Percentiles rank a stretch among this genome's conserved stretches.
Conservation (phyloP, 1,140 invertebrate species). For the Wiebesia pumilae region DNA sequence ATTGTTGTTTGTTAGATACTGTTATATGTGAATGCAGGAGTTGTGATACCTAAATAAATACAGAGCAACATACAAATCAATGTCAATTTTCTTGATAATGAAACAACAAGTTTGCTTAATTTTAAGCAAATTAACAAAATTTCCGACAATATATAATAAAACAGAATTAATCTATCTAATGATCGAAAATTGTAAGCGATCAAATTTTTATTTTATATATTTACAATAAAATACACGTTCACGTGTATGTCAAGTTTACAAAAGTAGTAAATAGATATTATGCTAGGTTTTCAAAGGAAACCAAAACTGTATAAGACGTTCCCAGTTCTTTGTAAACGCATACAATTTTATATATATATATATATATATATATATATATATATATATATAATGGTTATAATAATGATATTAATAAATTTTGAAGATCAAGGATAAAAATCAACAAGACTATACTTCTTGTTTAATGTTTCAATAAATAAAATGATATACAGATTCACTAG, state of each 20-base stretch:
- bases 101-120: slow-evolving; percentile 55
- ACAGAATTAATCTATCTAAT: slow-evolving; percentile 43
- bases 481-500: slow-evolving; percentile 19
- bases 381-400: not conserved
- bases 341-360: slow-evolving; percentile 19
- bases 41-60: slow-evolving; percentile 39
- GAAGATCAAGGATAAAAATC: slow-evolving; percentile 41
- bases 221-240: slow-evolving; percentile 51
- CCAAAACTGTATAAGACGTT: slow-evolving; percentile 14
- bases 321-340: slow-evolving; percentile 22
- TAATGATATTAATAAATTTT: slow-evolving; percentile 39
- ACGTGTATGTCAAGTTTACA: slow-evolving; percentile 52
- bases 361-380: too few species aligned
- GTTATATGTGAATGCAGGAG: slow-evolving; percentile 24
- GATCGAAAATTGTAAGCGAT: slow-evolving; percentile 30
- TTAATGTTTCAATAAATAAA: slow-evolving; percentile 45
- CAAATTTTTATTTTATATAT: slow-evolving; percentile 40
- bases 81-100: slow-evolving; percentile 53
- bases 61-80: slow-evolving; percentile 36
- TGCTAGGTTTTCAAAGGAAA: slow-evolving; percentile 45
- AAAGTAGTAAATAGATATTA: slow-evolving; percentile 54
- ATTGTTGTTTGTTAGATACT: slow-evolving; percentile 31
- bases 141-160: slow-evolving; percentile 30
- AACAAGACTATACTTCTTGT: slow-evolving; percentile 38
- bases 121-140: slow-evolving; percentile 54